These are phyloP conservation scores for Thera obeliscata DNA, from an alignment of 2,888 invertebrate genomes.

Conservation along the genomic window DNA sequence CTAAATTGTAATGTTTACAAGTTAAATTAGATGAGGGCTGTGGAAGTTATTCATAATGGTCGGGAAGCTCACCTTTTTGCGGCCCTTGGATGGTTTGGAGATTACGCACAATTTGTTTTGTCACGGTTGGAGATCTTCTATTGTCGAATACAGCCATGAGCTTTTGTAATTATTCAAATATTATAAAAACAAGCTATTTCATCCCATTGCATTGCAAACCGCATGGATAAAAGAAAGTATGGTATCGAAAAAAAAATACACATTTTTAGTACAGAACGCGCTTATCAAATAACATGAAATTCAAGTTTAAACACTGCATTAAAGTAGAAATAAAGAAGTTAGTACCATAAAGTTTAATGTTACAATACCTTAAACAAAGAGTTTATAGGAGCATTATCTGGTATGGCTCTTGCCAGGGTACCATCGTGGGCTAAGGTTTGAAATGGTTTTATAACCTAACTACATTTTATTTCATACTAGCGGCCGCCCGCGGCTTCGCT, in stretches of 20 bases:
- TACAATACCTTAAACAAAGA: no score
- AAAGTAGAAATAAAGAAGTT: no score
- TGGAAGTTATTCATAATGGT: slow-evolving; percentile 74
- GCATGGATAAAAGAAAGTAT: neutral
- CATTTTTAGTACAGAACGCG: neutral
- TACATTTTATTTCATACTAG: no score
- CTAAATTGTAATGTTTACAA: slow-evolving; percentile 81
- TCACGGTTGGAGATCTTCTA: slow-evolving; percentile 25
- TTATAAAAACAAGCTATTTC: neutral
- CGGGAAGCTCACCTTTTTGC: slow-evolving; percentile 64
- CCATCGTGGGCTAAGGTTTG: no score
- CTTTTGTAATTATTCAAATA: slow-evolving; percentile 10
- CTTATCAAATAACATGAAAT: no score
- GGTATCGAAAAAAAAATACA: neutral
- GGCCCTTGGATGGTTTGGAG: slow-evolving; percentile 49
- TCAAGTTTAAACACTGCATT: no score
- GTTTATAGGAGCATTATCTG: no score
- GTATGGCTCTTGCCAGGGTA: no score
- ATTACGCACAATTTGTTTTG: slow-evolving; percentile 71
- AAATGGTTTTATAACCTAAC: no score
- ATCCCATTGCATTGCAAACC: neutral
- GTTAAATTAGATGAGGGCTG: slow-evolving; percentile 77
- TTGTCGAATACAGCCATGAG: slow-evolving; percentile 14
- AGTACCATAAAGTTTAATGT: no score
- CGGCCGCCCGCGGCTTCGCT: no score